These are phyloP conservation scores for Aphelocoma californica DNA, from an alignment of 2,797 vertebrate species.

Conservation along the genomic window DNA sequence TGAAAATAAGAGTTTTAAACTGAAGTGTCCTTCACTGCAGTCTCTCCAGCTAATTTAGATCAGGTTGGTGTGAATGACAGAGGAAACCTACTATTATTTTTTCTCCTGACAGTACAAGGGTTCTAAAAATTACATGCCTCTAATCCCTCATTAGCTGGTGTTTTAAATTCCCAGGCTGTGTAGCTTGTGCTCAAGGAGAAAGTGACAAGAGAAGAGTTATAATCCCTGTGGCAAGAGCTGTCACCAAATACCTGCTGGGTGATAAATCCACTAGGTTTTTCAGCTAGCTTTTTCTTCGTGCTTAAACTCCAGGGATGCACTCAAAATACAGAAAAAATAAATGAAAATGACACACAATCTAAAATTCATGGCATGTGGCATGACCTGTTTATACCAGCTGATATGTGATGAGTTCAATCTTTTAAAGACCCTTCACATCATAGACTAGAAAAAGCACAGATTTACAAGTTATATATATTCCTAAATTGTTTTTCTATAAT, in stretches of 20 bases:
- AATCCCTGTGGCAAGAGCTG: slow-evolving; percentile 18
- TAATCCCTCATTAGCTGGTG: slow-evolving; percentile 39
- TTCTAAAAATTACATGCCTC: slow-evolving; percentile 52
- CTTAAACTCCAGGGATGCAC: slow-evolving; percentile 4
- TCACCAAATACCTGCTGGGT: slow-evolving; percentile 36
- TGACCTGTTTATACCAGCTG: slow-evolving; percentile 7
- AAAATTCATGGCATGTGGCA: not conserved
- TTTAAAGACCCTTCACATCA: not conserved
- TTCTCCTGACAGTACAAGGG: slow-evolving; percentile 18
- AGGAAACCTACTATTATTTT: slow-evolving; percentile 40
- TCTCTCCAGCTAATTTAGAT: slow-evolving; percentile 44
- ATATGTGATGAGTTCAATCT: not conserved
- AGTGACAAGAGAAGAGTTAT: slow-evolving; percentile 38
- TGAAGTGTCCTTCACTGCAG: slow-evolving; percentile 40
- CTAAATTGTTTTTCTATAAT: slow-evolving; percentile 8
- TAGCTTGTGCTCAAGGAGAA: slow-evolving; percentile 32
- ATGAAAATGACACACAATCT: slow-evolving; percentile 9
- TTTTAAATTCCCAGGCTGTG: slow-evolving; percentile 38
- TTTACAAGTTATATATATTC: slow-evolving; percentile 26
- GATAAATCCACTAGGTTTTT: slow-evolving; percentile 53
- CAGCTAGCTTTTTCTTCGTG: not conserved
- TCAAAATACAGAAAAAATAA: slow-evolving; percentile 49
- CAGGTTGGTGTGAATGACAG: not conserved
- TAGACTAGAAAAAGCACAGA: not conserved
- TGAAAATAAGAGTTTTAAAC: slow-evolving; percentile 33